phyloP scores from a whole-genome alignment of 2,113 vertebrate genomes.

The Ptilorrhoa leucosticta region DNA sequence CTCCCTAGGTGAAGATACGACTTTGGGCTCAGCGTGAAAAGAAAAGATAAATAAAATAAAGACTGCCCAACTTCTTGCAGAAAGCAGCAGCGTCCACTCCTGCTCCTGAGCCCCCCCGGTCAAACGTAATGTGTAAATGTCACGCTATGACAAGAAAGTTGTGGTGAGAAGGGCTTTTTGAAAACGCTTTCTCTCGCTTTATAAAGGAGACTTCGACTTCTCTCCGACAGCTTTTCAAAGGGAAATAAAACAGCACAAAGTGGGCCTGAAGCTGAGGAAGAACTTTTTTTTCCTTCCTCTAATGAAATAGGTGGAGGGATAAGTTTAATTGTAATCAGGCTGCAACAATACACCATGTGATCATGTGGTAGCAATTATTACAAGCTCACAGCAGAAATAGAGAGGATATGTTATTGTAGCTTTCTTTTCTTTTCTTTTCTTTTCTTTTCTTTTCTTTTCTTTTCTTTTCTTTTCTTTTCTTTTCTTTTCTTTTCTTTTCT shows the following conservation, averaged over 20 bases:
- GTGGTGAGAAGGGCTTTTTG: not conserved
- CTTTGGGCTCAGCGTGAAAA: not conserved
- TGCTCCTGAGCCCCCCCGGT: not conserved
- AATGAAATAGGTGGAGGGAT: slow-evolving; percentile 52
- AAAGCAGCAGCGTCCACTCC: not conserved
- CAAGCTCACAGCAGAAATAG: slow-evolving; percentile 23
- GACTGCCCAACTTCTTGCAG: not conserved
- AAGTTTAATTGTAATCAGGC: slow-evolving; percentile 62
- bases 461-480: not conserved
- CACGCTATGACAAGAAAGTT: slow-evolving; percentile 15
- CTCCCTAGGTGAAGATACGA: not conserved
- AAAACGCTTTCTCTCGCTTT: not conserved
- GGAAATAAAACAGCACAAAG: slow-evolving; percentile 15
- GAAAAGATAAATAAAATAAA: not conserved
- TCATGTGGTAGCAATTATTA: slow-evolving; percentile 68
- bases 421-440: not conserved
- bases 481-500: not conserved
- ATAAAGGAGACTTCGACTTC: not conserved
- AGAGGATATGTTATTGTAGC: not conserved
- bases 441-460: not conserved
- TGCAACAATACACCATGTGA: slow-evolving; percentile 57
- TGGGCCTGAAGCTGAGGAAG: slow-evolving; percentile 43
- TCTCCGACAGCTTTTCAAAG: slow-evolving; percentile 3
- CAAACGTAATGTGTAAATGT: not conserved
- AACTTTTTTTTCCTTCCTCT: not conserved